Evolutionary conservation across 2,888 invertebrate genomes (phyloP).

Genomic region (Allophyes oxyacanthae): DNA sequence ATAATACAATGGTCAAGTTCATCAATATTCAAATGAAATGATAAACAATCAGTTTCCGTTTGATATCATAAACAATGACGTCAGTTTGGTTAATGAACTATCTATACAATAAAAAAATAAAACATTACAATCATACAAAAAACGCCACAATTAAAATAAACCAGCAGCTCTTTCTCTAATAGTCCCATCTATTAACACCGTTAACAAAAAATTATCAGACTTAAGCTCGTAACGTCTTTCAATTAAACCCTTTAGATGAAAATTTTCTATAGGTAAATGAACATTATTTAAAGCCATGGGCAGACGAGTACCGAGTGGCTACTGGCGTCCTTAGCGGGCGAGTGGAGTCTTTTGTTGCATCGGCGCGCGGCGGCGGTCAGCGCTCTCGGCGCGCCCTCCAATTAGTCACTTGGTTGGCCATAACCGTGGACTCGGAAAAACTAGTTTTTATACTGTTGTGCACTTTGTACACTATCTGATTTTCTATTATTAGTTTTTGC

Average conservation of each 20-base stretch:
- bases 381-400: slow-evolving; percentile 60
- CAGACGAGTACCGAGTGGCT: slow-evolving; percentile 30
- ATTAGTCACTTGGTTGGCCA: slow-evolving; percentile 71
- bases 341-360: slow-evolving; percentile 42
- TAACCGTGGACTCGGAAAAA: slow-evolving; percentile 46
- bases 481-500: neutral
- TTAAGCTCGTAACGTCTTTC: too few relatives aligned
- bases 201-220: too few relatives aligned
- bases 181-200: too few relatives aligned
- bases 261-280: slow-evolving; percentile 8
- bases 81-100: too few relatives aligned
- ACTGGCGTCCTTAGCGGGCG: slow-evolving; percentile 19
- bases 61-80: too few relatives aligned
- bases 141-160: too few relatives aligned
- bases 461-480: slow-evolving; percentile 31
- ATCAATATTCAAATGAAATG: too few relatives aligned
- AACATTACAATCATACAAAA: too few relatives aligned
- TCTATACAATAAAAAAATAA: too few relatives aligned
- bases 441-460: slow-evolving; percentile 42
- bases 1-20: too few relatives aligned
- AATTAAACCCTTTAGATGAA: too few relatives aligned
- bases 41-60: neutral
- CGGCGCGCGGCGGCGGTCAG: slow-evolving; percentile 8
- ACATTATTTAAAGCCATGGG: slow-evolving; percentile 17
- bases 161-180: too few relatives aligned